Evolutionary conservation across 1,140 invertebrate species (phyloP), one percentile per base, ranked within the genome.

Genomic region (Micrasema longulum): DNA sequence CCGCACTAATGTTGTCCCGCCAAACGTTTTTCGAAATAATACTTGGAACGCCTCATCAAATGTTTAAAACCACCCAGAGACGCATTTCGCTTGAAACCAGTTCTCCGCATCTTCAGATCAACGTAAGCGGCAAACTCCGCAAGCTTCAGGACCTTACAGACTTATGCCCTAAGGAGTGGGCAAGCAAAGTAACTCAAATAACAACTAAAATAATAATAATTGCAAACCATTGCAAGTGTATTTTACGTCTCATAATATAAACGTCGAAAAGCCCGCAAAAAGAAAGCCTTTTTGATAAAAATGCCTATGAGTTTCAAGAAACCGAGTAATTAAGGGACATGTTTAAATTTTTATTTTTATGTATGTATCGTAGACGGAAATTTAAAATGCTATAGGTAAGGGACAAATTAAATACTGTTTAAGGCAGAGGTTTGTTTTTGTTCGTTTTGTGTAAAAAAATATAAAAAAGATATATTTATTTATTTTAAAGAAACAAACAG

Each of bases 231-330:
- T 68, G 36, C 31, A 53, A 11, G 38, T 68, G 26, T 7, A 31
- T 31, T 31, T 31, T 31, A 4, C 26, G 10, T 5, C 18, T 4
- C n/a, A 2, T 3, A 36, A 36, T 12, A 12, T 7, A 20, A 2
- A 10, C 2, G 20, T 6, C 2, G 10, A 2, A 1, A 67, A 47
- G 36, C 7, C 66, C 1, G 7, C 23, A 7, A 63, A 69, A 18
- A 50, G 71, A 16, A 68, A 69, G 45, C 18, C n/a, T 69, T 9
- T 67, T 73, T 35, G 45, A n/a, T 5, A 69, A 55, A 45, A 31
- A 62, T 36, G 22, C 31, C 6, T 36, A 69, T 10, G 71, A 73
- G 2, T 68, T 68, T 68, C 20, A 38, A 12, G 26, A 31, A 31
- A 31, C 26, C 2, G 26, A 31, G 26, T 31, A 31, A 31, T 31